These are phyloP conservation scores for Porites rus DNA, from an alignment of 92 coral and sea anemone species.

Conservation along the genomic window DNA sequence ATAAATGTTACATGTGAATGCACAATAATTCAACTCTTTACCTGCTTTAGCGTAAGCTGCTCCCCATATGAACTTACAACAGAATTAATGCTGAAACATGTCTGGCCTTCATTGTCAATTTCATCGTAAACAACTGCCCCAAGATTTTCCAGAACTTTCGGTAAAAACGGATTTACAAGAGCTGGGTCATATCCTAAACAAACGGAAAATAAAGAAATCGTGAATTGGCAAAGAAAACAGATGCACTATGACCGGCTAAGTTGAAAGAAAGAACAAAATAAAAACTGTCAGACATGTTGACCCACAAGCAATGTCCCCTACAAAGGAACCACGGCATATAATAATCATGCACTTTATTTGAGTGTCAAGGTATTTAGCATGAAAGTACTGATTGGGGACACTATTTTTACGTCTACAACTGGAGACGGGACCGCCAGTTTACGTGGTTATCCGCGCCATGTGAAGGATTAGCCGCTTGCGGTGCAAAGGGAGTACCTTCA, in stretches of 20 bases:
- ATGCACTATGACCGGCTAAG: too few relatives aligned
- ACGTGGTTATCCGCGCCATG: too few relatives aligned
- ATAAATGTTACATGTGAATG: too few relatives aligned
- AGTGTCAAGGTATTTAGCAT: too few relatives aligned
- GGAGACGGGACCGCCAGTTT: too few relatives aligned
- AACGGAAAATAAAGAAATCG: neutral
- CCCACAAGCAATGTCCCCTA: too few relatives aligned
- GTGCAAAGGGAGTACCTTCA: too few relatives aligned
- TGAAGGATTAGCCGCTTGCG: too few relatives aligned
- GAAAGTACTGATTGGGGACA: too few relatives aligned
- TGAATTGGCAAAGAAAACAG: neutral
- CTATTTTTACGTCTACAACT: too few relatives aligned
- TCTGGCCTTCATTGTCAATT: conserved; percentile 76
- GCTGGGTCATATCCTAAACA: conserved; percentile 93
- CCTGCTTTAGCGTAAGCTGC: conserved; percentile 80
- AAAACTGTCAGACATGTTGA: neutral
- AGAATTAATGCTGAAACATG: conserved; percentile 80
- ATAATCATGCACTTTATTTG: too few relatives aligned
- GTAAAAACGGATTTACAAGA: conserved; percentile 94
- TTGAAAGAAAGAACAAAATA: neutral
- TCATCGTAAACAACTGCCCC: conserved; percentile 84
- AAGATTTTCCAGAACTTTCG: conserved; percentile 92
- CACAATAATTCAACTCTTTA: neutral
- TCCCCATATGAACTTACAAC: conserved; percentile 91
- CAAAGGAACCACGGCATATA: too few relatives aligned